Conservation (phyloP, 2,888 invertebrate species). For the Venusia cambrica region DNA sequence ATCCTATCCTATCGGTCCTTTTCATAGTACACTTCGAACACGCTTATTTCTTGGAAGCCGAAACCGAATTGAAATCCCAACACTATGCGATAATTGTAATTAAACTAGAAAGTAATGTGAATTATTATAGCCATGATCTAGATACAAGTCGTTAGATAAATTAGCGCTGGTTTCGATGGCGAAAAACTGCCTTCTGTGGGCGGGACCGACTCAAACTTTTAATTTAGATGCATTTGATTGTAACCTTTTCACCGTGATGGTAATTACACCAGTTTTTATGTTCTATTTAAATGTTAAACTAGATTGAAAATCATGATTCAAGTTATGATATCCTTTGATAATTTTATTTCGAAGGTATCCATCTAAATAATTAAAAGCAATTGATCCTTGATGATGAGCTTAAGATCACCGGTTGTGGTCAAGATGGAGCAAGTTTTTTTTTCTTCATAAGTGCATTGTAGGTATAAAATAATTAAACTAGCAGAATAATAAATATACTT, state of each 20-base stretch:
- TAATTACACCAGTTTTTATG: conserved; percentile 3
- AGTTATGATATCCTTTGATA: conserved; percentile 6
- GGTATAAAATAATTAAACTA: too few relatives aligned
- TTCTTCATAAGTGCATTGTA: too few relatives aligned
- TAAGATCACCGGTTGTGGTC: too few relatives aligned
- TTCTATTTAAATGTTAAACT: conserved; percentile 3
- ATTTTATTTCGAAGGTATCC: too few relatives aligned
- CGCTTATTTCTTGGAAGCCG: too few relatives aligned
- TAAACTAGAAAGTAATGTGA: conserved; percentile 39
- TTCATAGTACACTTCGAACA: too few relatives aligned
- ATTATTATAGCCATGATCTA: conserved; percentile 39
- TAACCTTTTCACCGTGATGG: conserved; percentile 6
- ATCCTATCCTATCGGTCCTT: too few relatives aligned
- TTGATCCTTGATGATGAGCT: too few relatives aligned
- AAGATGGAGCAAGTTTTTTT: too few relatives aligned
- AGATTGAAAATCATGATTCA: conserved; percentile 11
- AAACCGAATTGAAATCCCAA: conserved; percentile 2
- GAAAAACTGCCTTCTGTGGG: conserved; percentile 25
- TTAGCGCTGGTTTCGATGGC: conserved; percentile 20
- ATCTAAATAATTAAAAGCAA: too few relatives aligned
- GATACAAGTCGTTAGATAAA: conserved; percentile 37
- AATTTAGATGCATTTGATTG: conserved; percentile 8
- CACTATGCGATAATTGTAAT: conserved; percentile 22
- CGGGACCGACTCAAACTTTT: conserved; percentile 8
- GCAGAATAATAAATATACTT: too few relatives aligned